Conservation (phyloP, 2,113 vertebrate genomes). For the Elaphurus davidianus region DNA sequence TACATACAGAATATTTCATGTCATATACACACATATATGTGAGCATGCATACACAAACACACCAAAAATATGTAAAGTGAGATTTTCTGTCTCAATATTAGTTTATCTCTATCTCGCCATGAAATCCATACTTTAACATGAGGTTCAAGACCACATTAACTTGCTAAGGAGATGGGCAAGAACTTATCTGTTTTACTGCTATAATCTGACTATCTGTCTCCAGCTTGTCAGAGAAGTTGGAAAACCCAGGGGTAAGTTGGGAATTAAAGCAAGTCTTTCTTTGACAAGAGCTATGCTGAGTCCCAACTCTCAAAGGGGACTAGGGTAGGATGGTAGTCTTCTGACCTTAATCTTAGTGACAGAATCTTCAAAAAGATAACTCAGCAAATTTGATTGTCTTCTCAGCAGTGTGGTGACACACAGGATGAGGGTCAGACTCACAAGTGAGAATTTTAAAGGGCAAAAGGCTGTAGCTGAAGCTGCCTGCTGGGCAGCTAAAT, state of each 20-base stretch:
- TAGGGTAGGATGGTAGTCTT: background rate
- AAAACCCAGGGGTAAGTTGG: background rate
- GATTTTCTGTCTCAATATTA: background rate
- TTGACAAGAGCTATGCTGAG: background rate
- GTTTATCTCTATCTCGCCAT: background rate
- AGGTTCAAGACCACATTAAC: background rate
- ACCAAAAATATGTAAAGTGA: background rate
- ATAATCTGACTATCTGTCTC: background rate
- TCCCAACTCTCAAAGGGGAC: background rate
- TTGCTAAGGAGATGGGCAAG: background rate
- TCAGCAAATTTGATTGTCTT: constrained; percentile 4
- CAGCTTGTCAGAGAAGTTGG: background rate
- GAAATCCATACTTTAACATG: background rate
- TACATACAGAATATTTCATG: background rate
- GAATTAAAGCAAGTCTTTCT: constrained; percentile 25
- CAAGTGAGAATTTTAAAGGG: constrained; percentile 35
- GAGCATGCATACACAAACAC: background rate
- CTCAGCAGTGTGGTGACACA: constrained; percentile 31
- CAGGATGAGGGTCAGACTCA: constrained; percentile 16
- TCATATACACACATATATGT: background rate
- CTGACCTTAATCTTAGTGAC: constrained; percentile 50
- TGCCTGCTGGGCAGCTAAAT: constrained; percentile 36
- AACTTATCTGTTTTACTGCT: background rate
- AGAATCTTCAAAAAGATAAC: constrained; percentile 20
- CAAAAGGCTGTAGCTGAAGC: background rate